These are phyloP conservation scores for Apostichopus japonicus DNA, from an alignment of 35 echinoderm and acorn worm species.

Conservation along the genomic window DNA sequence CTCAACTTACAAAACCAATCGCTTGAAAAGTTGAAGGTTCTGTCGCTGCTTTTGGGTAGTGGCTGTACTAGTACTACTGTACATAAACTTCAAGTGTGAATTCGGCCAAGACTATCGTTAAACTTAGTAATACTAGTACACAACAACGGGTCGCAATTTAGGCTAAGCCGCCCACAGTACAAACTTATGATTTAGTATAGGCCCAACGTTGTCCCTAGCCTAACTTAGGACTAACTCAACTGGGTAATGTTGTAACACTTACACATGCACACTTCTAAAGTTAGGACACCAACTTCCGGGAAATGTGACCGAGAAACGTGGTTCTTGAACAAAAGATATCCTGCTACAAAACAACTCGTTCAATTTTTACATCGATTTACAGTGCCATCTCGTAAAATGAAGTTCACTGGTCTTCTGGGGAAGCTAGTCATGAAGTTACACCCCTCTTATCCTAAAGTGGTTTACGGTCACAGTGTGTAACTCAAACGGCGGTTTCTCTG, in stretches of 20 bases:
- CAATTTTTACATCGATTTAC: not conserved
- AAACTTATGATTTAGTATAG: no score
- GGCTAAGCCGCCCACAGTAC: no score
- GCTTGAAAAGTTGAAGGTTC: no score
- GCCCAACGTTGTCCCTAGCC: no score
- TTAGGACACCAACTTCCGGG: slow-evolving; percentile 41
- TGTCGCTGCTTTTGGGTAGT: no score
- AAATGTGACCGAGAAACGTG: not conserved
- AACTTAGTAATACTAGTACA: no score
- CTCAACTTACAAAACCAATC: no score
- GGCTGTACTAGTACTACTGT: no score
- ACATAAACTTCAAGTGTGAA: no score
- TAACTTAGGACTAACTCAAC: no score
- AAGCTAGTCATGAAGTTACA: slow-evolving; percentile 18
- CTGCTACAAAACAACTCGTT: not conserved
- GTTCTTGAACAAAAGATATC: not conserved
- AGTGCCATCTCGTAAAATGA: not conserved
- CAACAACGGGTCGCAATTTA: no score
- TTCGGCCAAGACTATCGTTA: no score
- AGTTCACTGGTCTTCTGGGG: not conserved
- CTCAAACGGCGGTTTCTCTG: slow-evolving; percentile 12
- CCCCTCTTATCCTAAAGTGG: slow-evolving; percentile 42
- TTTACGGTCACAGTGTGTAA: slow-evolving; percentile 2
- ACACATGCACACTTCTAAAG: not conserved
- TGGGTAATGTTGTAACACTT: not conserved